phyloP scores from a whole-genome alignment of 2,113 vertebrate species.

The Ageneiosus marmoratus region DNA sequence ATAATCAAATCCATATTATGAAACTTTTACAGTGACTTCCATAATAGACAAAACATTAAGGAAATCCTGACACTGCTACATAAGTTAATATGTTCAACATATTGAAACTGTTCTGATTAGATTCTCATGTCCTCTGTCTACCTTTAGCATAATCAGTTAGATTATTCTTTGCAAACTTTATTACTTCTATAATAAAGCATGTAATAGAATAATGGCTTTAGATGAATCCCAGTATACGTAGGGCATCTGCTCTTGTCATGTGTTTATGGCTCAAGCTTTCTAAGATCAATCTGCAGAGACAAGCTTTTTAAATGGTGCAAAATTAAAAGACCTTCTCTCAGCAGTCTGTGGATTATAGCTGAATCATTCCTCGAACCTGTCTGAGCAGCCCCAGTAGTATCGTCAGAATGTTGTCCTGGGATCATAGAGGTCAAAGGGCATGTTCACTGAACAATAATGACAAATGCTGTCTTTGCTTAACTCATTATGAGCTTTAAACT shows the following conservation, averaged over 20 bases:
- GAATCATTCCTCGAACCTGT: conserved; percentile 39
- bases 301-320: conserved; percentile 4
- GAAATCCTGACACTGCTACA: neutral
- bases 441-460: neutral
- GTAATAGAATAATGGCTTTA: neutral
- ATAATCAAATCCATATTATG: neutral
- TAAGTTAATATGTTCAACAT: neutral
- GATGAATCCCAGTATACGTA: neutral
- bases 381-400: conserved; percentile 16
- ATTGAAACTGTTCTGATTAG: neutral
- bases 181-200: neutral
- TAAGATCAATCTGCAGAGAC: neutral
- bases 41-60: neutral
- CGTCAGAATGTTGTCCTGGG: conserved; percentile 28
- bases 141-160: neutral
- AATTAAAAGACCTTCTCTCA: conserved; percentile 46
- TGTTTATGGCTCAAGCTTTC: neutral
- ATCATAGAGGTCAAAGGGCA: conserved; percentile 37
- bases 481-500: conserved; percentile 17
- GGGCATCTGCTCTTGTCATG: neutral
- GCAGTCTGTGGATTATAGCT: conserved; percentile 35
- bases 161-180: neutral
- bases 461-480: conserved; percentile 9
- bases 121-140: neutral
- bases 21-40: neutral